These are phyloP conservation scores for Salminus brasiliensis DNA, from an alignment of 2,113 vertebrate genomes.

Conservation along the genomic window DNA sequence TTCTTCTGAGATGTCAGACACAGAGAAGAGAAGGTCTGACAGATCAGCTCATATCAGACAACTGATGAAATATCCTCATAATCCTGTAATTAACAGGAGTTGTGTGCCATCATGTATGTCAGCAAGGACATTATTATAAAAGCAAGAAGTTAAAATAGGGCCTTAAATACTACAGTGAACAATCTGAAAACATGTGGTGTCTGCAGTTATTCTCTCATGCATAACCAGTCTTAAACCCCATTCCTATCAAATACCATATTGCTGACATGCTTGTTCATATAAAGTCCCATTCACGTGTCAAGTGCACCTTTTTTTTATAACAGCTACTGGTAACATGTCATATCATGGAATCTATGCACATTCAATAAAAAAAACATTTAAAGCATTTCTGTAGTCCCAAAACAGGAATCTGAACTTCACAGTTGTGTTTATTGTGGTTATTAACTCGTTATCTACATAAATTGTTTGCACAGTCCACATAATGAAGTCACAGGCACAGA, in stretches of 20 bases:
- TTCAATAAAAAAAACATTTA: too few species aligned
- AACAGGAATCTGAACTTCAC: neutral
- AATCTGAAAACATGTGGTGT: neutral
- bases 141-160: neutral
- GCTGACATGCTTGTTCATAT: too few species aligned
- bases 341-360: too few species aligned
- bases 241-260: too few species aligned
- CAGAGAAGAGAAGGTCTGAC: conserved; percentile 31
- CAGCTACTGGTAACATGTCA: too few species aligned
- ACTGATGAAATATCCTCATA: conserved; percentile 42
- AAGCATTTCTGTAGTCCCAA: neutral
- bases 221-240: neutral
- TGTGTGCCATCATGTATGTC: conserved; percentile 30
- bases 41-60: conserved; percentile 53
- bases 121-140: conserved; percentile 17
- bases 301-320: too few species aligned
- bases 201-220: too few species aligned
- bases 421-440: neutral
- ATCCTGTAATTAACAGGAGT: conserved; percentile 39
- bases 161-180: neutral
- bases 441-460: neutral
- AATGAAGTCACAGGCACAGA: neutral
- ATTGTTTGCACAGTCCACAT: neutral
- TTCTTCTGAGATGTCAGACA: conserved; percentile 52
- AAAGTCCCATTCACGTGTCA: too few species aligned